Evolutionary conservation across 2,888 invertebrate genomes (phyloP).

Genomic region (Drosophila longiperda): DNA sequence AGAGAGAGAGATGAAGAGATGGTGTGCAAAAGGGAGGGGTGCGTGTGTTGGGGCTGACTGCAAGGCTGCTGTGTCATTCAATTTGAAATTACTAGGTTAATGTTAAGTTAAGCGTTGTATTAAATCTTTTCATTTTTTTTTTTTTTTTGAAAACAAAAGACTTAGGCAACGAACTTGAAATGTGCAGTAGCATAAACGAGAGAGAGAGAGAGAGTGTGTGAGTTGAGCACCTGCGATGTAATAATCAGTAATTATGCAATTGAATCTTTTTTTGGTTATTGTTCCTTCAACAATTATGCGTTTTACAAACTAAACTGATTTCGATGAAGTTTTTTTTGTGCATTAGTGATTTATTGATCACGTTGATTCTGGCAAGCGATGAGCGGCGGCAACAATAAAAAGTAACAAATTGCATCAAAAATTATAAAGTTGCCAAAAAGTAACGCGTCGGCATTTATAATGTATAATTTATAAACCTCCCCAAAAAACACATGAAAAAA

Average conservation of each 20-base stretch:
- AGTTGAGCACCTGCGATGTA: not conserved
- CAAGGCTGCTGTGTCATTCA: slow-evolving; percentile 68
- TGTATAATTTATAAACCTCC: slow-evolving; percentile 61
- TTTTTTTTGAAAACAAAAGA: slow-evolving; percentile 42
- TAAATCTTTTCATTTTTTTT: slow-evolving; percentile 10
- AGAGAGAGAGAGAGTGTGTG: not conserved
- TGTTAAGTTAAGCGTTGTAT: slow-evolving; percentile 55
- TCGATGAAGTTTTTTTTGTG: not conserved
- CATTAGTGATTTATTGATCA: slow-evolving; percentile 11
- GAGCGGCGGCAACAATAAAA: slow-evolving; percentile 40
- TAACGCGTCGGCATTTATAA: slow-evolving; percentile 77
- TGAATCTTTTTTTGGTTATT: not conserved
- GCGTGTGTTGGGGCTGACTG: slow-evolving; percentile 9
- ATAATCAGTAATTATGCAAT: not conserved
- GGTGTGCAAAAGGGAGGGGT: not conserved
- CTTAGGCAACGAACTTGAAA: slow-evolving; percentile 57
- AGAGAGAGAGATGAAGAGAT: not conserved
- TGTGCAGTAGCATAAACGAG: not conserved
- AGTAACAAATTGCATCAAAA: slow-evolving; percentile 51
- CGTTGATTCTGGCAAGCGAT: slow-evolving; percentile 12
- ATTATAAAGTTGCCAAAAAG: slow-evolving; percentile 60
- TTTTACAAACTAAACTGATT: not conserved
- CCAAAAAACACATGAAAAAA: slow-evolving; percentile 6
- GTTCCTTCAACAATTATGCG: not conserved
- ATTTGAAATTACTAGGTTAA: slow-evolving; percentile 63